A percentile compares a stretch with the other conserved stretches of the same genome.
phyloP scores from a whole-genome alignment of 2,797 vertebrate genomes.

The Cebuella pygmaea region DNA sequence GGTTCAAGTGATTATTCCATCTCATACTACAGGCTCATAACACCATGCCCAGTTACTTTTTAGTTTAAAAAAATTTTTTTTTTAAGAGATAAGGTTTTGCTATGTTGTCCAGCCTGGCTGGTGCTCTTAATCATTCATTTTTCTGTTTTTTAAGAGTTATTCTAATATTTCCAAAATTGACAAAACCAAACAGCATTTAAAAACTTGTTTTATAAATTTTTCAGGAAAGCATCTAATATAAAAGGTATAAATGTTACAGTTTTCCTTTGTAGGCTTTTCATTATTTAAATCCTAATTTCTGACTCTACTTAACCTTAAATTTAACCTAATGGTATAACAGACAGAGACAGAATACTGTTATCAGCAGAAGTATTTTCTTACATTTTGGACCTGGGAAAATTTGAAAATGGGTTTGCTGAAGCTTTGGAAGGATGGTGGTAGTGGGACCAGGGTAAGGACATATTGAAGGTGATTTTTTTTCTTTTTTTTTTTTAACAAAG shows the following conservation, averaged over 20 bases:
- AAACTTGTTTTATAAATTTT: background rate
- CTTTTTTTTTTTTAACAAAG: no score
- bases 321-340: accelerated
- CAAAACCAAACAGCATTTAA: background rate
- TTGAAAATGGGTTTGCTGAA: background rate
- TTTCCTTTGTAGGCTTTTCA: background rate
- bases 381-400: no score
- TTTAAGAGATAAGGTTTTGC: background rate
- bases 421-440: background rate
- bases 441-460: accelerated
- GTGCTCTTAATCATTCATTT: background rate
- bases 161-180: background rate
- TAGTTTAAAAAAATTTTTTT: background rate
- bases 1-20: background rate
- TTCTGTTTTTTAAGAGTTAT: background rate
- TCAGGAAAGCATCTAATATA: background rate
- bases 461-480: background rate
- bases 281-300: background rate
- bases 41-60: background rate
- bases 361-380: background rate
- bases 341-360: background rate
- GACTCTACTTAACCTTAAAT: background rate
- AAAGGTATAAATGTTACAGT: background rate
- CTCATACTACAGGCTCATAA: background rate
- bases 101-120: background rate